phyloP scores from a whole-genome alignment of 2,888 invertebrate species.

The Stenodera caucasica region DNA sequence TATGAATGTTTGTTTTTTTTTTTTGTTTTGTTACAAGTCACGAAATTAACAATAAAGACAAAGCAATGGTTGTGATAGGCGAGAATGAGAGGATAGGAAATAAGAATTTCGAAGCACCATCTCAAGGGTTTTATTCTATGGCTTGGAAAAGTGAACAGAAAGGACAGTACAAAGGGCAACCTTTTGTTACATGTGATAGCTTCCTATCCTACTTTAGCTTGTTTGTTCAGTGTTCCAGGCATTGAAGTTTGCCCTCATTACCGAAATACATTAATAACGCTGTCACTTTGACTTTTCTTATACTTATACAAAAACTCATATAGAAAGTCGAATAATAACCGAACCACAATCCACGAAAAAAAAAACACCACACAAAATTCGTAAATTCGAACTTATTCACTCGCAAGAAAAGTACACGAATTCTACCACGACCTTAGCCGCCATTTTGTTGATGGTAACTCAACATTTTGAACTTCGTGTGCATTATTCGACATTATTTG shows the following conservation, averaged over 20 bases:
- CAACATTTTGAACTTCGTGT: too few relatives aligned
- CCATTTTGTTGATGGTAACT: too few relatives aligned
- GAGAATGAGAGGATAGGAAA: background rate
- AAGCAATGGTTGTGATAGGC: background rate
- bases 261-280: slow-evolving; percentile 39
- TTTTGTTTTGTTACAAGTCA: slow-evolving; percentile 17
- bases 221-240: slow-evolving; percentile 23
- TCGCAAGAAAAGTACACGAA: too few relatives aligned
- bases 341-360: background rate
- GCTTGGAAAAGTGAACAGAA: slow-evolving; percentile 11
- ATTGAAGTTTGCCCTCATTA: slow-evolving; percentile 32
- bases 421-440: too few relatives aligned
- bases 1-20: too few relatives aligned
- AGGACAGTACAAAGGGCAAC: slow-evolving; percentile 3
- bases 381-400: too few relatives aligned
- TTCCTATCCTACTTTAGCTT: slow-evolving; percentile 15
- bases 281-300: slow-evolving; percentile 42
- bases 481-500: too few relatives aligned
- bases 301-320: slow-evolving; percentile 36
- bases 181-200: slow-evolving; percentile 10
- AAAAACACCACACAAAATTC: background rate
- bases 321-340: background rate
- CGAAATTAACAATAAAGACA: slow-evolving; percentile 10
- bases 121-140: slow-evolving; percentile 8
- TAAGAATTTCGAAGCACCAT: slow-evolving; percentile 1